Conservation (phyloP, 2,888 invertebrate genomes). For the Ligdia adustata region DNA sequence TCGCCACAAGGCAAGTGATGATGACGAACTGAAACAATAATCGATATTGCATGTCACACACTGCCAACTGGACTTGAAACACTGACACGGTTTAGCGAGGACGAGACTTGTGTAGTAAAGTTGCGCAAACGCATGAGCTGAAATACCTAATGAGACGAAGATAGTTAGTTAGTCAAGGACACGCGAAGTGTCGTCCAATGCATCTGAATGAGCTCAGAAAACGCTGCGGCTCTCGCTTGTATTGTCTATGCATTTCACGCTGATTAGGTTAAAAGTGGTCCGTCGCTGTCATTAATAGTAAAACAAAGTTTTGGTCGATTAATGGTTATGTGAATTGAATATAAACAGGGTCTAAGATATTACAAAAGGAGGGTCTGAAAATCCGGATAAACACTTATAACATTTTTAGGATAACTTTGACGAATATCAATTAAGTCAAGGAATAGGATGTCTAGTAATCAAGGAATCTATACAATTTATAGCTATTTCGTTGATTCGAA, state of each 20-base stretch:
- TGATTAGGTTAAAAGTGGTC: constrained; percentile 3
- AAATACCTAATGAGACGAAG: constrained; percentile 74
- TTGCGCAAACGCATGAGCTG: constrained; percentile 69
- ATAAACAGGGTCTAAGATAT: too few relatives aligned
- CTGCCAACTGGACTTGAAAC: constrained; percentile 71
- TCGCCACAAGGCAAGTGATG: constrained; percentile 63
- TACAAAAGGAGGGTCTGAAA: too few relatives aligned
- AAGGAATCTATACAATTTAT: too few relatives aligned
- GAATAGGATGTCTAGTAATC: too few relatives aligned
- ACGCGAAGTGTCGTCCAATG: constrained; percentile 45
- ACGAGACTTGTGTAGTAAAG: constrained; percentile 63
- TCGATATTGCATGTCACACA: constrained; percentile 41
- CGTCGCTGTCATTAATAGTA: too few relatives aligned
- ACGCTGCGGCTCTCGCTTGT: constrained; percentile 10
- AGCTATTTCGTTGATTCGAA: too few relatives aligned
- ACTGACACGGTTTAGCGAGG: constrained; percentile 74
- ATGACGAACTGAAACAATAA: constrained; percentile 53
- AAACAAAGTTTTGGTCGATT: too few relatives aligned
- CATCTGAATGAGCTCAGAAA: constrained; percentile 58
- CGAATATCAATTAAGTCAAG: too few relatives aligned
- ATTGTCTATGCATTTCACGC: constrained; percentile 19
- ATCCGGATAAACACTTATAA: too few relatives aligned
- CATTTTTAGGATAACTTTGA: too few relatives aligned
- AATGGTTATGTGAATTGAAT: too few relatives aligned
- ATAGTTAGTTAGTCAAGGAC: constrained; percentile 70